Evolutionary conservation across 2,113 vertebrate genomes (phyloP).

Genomic region (Corvus cornix): DNA sequence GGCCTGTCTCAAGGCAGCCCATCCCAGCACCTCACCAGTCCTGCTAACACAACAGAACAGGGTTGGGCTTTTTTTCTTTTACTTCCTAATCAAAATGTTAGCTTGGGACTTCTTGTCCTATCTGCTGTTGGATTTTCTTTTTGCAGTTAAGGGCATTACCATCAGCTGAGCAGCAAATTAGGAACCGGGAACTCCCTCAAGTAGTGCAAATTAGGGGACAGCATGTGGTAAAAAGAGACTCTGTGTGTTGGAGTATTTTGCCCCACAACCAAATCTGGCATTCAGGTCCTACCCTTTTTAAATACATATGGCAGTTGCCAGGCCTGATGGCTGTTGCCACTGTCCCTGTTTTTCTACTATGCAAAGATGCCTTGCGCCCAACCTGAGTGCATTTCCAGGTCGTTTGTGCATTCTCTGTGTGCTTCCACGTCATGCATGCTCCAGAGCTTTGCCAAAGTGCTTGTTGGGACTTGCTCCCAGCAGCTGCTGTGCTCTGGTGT

Average conservation of each 20-base stretch:
- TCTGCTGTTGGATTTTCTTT: not conserved
- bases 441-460: not conserved
- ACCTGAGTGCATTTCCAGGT: fast-evolving
- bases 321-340: not conserved
- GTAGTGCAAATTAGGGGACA: not conserved
- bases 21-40: not conserved
- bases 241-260: not conserved
- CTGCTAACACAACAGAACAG: not conserved
- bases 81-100: not conserved
- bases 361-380: not conserved
- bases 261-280: not conserved
- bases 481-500: not conserved
- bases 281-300: not conserved
- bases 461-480: fast-evolving
- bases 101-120: not conserved
- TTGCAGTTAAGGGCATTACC: not conserved
- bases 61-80: not conserved
- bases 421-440: fast-evolving
- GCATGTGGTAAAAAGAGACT: not conserved
- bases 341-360: not conserved
- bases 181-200: not conserved
- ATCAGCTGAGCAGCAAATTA: not conserved
- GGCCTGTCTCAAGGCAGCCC: not conserved
- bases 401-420: not conserved
- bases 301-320: not conserved